Percentiles rank a stretch among this genome's conserved stretches.
These are phyloP conservation scores for Andrena chrysosceles DNA, from an alignment of 2,888 invertebrate genomes.

Conservation along the genomic window DNA sequence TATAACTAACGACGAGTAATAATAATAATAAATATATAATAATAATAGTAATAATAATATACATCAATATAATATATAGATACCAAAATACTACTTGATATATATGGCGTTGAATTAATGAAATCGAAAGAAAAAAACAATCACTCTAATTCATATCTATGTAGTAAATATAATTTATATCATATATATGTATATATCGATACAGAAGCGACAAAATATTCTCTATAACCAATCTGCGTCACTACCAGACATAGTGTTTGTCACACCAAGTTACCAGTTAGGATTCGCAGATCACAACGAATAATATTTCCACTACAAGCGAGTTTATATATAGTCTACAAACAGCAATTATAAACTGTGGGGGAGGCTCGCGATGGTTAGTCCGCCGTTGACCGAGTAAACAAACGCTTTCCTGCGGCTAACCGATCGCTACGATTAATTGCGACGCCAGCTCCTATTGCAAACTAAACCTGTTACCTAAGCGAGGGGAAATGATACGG, in stretches of 20 bases:
- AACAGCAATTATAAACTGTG: slow-evolving; percentile 33
- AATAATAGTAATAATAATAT: slow-evolving; percentile 33
- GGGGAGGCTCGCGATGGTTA: slow-evolving; percentile 11
- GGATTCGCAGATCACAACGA: slow-evolving; percentile 58
- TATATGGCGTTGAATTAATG: slow-evolving; percentile 45
- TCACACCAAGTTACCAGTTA: slow-evolving; percentile 60
- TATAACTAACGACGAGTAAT: slow-evolving; percentile 50
- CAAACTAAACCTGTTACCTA: slow-evolving; percentile 17
- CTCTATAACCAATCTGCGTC: slow-evolving; percentile 56
- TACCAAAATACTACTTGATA: slow-evolving; percentile 44
- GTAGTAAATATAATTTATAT: slow-evolving; percentile 8
- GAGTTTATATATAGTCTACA: slow-evolving; percentile 19
- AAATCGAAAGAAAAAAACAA: slow-evolving; percentile 52
- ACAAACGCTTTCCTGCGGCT: slow-evolving; percentile 29
- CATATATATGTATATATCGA: background rate
- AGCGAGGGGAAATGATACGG: background rate
- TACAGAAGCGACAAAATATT: slow-evolving; percentile 62
- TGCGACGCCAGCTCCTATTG: slow-evolving; percentile 22
- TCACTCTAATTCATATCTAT: slow-evolving; percentile 47
- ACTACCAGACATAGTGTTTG: slow-evolving; percentile 61
- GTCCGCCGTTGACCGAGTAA: slow-evolving; percentile 15
- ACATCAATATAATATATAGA: slow-evolving; percentile 44
- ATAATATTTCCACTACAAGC: slow-evolving; percentile 66
- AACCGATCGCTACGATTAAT: slow-evolving; percentile 37
- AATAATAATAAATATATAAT: slow-evolving; percentile 26